These are phyloP conservation scores for Meloidogyne floridensis DNA, from an alignment of 1,140 invertebrate genomes.

Conservation along the genomic window DNA sequence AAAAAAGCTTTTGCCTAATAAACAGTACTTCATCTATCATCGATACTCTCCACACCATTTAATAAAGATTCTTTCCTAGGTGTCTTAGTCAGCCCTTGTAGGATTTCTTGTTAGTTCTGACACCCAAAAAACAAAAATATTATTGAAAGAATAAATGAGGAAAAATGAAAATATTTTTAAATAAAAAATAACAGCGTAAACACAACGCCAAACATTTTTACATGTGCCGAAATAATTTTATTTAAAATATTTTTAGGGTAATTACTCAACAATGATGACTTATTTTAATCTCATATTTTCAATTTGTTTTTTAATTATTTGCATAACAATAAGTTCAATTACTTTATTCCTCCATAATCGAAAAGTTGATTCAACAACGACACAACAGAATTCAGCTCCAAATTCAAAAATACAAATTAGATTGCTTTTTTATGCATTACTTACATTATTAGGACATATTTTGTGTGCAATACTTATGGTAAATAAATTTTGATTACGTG, in stretches of 20 bases:
- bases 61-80: too few relatives aligned
- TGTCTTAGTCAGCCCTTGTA: too few relatives aligned
- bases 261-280: background rate
- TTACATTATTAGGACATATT: constrained; percentile 9
- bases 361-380: background rate
- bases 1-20: too few relatives aligned
- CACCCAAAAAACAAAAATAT: too few relatives aligned
- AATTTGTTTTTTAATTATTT: background rate
- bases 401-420: constrained; percentile 12
- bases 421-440: constrained; percentile 2
- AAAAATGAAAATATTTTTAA: too few relatives aligned
- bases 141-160: too few relatives aligned
- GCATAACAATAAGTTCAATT: background rate
- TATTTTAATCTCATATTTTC: background rate
- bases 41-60: too few relatives aligned
- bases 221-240: background rate
- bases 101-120: too few relatives aligned
- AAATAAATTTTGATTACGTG: background rate
- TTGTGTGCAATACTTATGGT: constrained; percentile 7
- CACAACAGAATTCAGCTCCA: background rate
- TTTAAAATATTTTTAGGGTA: background rate
- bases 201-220: too few relatives aligned
- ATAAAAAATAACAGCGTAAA: too few relatives aligned
- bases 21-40: too few relatives aligned
- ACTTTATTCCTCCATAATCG: background rate